Base-by-base conservation (phyloP, 2,888 invertebrate genomes). In the Agriopis aurantiaria region DNA sequence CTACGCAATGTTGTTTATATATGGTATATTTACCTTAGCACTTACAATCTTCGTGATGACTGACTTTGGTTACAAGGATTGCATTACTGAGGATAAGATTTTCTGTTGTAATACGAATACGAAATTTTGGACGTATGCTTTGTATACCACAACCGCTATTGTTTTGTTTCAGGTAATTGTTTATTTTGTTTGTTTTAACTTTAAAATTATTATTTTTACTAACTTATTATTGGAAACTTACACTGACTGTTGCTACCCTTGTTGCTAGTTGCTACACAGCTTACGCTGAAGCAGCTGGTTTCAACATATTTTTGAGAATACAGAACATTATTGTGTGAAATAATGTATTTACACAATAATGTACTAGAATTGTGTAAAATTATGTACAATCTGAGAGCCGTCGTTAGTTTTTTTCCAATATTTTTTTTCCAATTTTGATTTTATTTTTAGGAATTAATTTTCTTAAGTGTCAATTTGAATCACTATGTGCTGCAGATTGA, bases 401-500 rank as follows among this genome's bases (percentile, higher is more conserved):
- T 23, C 17, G 17, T 23, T 23, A 23, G 17, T 23, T 23, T 1
- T 23, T 23, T 1, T 23, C 17, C 17, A 23, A 23, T 23, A n/a
- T 23, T 23, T 23, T 23, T 23, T 23, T 23, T 23, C 17, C 17
- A 23, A 23, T 23, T 23, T 23, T 23, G 17, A n/a, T 48, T 53
- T 33, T 33, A 11, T 14, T 53, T 53, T 53, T 11, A 76, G 76
- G 76, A 76, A 62, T 48, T 69, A 8, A 74, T 90, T 8, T 87
- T 88, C 72, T 82, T 85, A 65, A 79, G 80, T n/a, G 82, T 88
- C 33, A 82, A 86, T 58, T 6, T 53, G 6, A 79, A 81, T 46
- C 82, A 85, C 55, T 91, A 90, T 76, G 78, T 89, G 58, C 74
- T 80, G 3, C 87, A 89, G 71, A 75, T 88, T 46, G 92, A 93